phyloP scores from a whole-genome alignment of 2,797 vertebrate species.

The Sebastes kiyomatsui region DNA sequence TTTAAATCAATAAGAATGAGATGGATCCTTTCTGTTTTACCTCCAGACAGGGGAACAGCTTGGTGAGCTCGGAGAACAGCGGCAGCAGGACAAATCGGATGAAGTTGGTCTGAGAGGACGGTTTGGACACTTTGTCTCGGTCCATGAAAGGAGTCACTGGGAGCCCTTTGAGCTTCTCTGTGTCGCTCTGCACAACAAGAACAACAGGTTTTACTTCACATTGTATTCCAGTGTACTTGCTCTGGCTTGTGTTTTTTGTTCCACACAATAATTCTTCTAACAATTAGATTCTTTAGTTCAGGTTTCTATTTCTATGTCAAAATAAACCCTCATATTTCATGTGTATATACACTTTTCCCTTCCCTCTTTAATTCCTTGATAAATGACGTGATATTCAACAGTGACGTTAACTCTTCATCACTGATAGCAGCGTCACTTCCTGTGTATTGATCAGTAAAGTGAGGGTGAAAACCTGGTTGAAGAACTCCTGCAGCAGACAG shows the following conservation, averaged over 20 bases:
- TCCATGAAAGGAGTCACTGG: slow-evolving; percentile 95
- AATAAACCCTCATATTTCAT: too few relatives aligned
- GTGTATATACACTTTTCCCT: too few relatives aligned
- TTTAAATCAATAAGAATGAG: not conserved
- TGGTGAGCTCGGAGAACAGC: slow-evolving; percentile 66
- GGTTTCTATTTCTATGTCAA: too few relatives aligned
- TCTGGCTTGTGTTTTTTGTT: too few relatives aligned
- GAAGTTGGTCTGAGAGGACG: slow-evolving; percentile 90
- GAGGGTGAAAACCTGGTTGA: slow-evolving; percentile 87
- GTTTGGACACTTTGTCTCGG: slow-evolving; percentile 92
- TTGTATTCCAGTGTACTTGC: not conserved
- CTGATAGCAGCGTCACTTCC: not conserved
- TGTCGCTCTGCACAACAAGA: slow-evolving; percentile 83
- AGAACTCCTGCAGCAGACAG: slow-evolving; percentile 92
- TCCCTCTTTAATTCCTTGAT: too few relatives aligned
- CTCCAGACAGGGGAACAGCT: slow-evolving; percentile 70
- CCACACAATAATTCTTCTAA: too few relatives aligned
- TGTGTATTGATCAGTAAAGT: not conserved
- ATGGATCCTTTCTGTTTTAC: slow-evolving; percentile 9
- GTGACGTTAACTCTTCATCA: too few relatives aligned
- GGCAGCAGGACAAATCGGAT: slow-evolving; percentile 83
- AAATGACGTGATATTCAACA: too few relatives aligned
- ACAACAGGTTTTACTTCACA: not conserved
- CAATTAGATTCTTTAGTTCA: too few relatives aligned
- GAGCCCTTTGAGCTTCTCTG: slow-evolving; percentile 91